Conservation (phyloP, 2,113 vertebrate genomes). For the Aptenodytes patagonicus region DNA sequence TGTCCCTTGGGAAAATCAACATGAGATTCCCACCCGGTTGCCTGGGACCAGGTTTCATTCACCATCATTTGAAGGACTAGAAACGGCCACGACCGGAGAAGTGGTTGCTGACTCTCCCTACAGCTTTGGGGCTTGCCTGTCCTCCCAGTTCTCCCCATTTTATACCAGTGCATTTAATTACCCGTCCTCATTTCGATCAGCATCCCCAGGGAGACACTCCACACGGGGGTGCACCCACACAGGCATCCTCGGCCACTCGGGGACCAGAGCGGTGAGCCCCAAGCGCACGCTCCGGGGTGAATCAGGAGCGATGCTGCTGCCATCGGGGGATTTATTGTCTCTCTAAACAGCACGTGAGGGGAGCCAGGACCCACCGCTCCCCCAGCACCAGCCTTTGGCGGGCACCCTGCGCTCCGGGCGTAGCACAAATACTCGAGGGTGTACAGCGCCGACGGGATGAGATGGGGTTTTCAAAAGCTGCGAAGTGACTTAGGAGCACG, state of each 20-base stretch:
- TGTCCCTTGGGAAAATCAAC: neutral
- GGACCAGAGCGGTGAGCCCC: neutral
- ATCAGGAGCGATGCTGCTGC: neutral
- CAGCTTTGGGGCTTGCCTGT: neutral
- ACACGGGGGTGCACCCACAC: fast-evolving
- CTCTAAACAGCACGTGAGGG: fast-evolving
- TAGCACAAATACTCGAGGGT: fast-evolving
- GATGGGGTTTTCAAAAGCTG: neutral
- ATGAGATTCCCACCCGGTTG: neutral
- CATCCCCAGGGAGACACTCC: neutral
- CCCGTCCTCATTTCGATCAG: fast-evolving
- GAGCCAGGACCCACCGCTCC: fast-evolving
- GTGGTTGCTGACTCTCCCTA: fast-evolving
- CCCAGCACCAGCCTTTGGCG: too few relatives aligned
- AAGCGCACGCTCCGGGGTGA: fast-evolving
- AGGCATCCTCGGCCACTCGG: fast-evolving
- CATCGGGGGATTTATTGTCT: neutral
- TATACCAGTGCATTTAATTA: neutral
- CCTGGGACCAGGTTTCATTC: neutral
- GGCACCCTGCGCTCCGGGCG: fast-evolving
- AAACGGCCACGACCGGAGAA: fast-evolving
- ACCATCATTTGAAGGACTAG: fast-evolving
- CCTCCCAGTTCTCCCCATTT: neutral
- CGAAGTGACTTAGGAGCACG: neutral
- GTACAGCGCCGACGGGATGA: fast-evolving